phyloP scores from a whole-genome alignment of 2,888 invertebrate species.

The Carcina quercana region DNA sequence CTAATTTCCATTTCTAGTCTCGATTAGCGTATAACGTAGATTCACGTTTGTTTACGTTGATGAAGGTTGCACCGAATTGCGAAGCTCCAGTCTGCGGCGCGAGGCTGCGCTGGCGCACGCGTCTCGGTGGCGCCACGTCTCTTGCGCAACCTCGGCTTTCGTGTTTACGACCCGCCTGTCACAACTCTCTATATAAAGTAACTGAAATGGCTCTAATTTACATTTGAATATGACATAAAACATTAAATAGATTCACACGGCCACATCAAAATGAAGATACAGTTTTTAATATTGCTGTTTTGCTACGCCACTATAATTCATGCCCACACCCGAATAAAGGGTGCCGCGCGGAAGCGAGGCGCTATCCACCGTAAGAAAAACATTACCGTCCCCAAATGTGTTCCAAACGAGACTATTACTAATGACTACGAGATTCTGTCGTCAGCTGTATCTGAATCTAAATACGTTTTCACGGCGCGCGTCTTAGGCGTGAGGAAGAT shows the following conservation, averaged over 20 bases:
- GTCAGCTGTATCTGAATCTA: conserved; percentile 69
- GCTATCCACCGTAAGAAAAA: conserved; percentile 58
- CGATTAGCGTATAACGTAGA: conserved; percentile 40
- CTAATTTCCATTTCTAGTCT: conserved; percentile 12
- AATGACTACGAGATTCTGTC: conserved; percentile 72
- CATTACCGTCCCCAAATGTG: conserved; percentile 63
- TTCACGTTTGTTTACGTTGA: conserved; percentile 66
- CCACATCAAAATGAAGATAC: conserved; percentile 56
- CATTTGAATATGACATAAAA: conserved; percentile 31
- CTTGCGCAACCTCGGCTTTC: conserved; percentile 55
- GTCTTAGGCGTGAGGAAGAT: conserved; percentile 66
- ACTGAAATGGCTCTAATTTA: conserved; percentile 46
- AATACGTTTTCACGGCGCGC: conserved; percentile 68
- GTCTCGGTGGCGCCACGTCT: conserved; percentile 66
- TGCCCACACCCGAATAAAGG: conserved; percentile 50
- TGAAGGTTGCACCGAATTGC: conserved; percentile 71
- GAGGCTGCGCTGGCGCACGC: conserved; percentile 69
- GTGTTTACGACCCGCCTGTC: conserved; percentile 47
- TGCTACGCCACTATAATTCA: conserved; percentile 48
- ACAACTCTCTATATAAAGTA: conserved; percentile 39
- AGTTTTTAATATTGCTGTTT: conserved; percentile 52
- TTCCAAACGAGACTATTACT: conserved; percentile 71
- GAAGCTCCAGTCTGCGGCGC: conserved; percentile 67
- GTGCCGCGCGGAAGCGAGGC: conserved; percentile 55
- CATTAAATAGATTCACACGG: conserved; percentile 19